A percentile compares a stretch with the other conserved stretches of the same genome.
phyloP scores from a whole-genome alignment of 2,797 vertebrate species.

The Selene dorsalis region DNA sequence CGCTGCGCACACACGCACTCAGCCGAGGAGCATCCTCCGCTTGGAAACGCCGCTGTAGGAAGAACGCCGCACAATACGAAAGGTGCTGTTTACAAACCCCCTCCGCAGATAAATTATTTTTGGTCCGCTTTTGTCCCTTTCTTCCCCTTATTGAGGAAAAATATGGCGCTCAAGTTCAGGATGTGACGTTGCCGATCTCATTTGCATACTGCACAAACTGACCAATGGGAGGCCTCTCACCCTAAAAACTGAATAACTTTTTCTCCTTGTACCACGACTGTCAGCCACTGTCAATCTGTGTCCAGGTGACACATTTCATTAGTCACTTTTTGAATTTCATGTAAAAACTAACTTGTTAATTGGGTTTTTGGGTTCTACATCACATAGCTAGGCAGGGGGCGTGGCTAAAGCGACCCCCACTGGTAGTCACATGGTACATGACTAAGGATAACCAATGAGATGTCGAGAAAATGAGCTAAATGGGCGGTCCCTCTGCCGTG shows the following conservation, averaged over 20 bases:
- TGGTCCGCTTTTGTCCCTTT: slow-evolving; percentile 79
- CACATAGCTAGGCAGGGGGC: slow-evolving; percentile 67
- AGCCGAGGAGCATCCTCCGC: slow-evolving; percentile 55
- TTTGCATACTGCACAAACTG: slow-evolving; percentile 88
- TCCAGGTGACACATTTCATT: neutral
- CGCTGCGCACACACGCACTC: slow-evolving; percentile 31
- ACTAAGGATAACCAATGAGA: slow-evolving; percentile 56
- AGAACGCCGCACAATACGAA: neutral
- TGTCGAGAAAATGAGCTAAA: slow-evolving; percentile 82
- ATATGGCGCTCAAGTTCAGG: slow-evolving; percentile 96
- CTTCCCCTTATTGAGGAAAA: slow-evolving; percentile 82
- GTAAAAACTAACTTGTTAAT: slow-evolving; percentile 28
- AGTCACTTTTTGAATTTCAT: slow-evolving; percentile 38
- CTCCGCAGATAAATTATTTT: slow-evolving; percentile 56
- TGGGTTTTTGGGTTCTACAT: slow-evolving; percentile 2
- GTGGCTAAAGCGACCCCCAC: slow-evolving; percentile 33
- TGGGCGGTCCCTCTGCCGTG: slow-evolving; percentile 68
- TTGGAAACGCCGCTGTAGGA: neutral
- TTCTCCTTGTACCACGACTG: slow-evolving; percentile 9
- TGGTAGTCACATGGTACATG: slow-evolving; percentile 74
- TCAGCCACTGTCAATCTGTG: neutral
- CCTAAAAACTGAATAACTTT: slow-evolving; percentile 71
- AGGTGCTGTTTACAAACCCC: neutral
- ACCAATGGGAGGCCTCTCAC: slow-evolving; percentile 84
- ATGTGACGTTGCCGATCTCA: slow-evolving; percentile 88